Evolutionary conservation across 1,140 invertebrate species (phyloP), one percentile per base, ranked within the genome.

Genomic region (Nymphalis io): DNA sequence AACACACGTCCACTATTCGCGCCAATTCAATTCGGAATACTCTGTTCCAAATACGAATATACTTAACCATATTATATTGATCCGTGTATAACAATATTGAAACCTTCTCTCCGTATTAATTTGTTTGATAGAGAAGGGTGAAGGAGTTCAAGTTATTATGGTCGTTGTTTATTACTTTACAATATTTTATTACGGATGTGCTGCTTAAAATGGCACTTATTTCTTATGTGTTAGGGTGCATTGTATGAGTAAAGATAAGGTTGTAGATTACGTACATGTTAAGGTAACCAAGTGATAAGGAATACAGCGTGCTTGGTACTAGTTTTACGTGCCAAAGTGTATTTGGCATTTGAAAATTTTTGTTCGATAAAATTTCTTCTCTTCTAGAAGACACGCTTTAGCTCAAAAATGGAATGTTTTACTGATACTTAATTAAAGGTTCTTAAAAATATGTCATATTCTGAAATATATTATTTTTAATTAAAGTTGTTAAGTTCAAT

Each of bases 21-120:
- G 70, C 68, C 72, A 61, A 70, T 67, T 68, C 71, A 65, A 67
- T 72, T 72, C 74, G 70, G 44, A 62, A 62, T 73, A 77, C 75
- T 69, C 78, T 75, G 83, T 83, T 82, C 70, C 79, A 80, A 87
- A 87, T 87, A 86, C 79, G 72, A 81, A 85, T 64, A 68, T 21
- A 12, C 11, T 55, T 60, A 46, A 44, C 83, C 83, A 83, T 20
- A 62, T 59, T 68, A 58, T 11, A 3, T 68, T 73, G 85, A 79
- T 11, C 82, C 64, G 8, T 74, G n/a, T 15, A 57, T 55, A 73
- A 74, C 33, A 71, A 76, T 74, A 60, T 48, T 60, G 53, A 68
- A 57, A 42, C 62, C 72, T 59, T 66, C 39, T 21, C 48, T 64
- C 8, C 51, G 20, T 40, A 38, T 10, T 11, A 38, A 40, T 42